Percentiles rank a stretch among this genome's conserved stretches.
Conservation (phyloP, 2,797 vertebrate genomes). For the Acanthopagrus latus region DNA sequence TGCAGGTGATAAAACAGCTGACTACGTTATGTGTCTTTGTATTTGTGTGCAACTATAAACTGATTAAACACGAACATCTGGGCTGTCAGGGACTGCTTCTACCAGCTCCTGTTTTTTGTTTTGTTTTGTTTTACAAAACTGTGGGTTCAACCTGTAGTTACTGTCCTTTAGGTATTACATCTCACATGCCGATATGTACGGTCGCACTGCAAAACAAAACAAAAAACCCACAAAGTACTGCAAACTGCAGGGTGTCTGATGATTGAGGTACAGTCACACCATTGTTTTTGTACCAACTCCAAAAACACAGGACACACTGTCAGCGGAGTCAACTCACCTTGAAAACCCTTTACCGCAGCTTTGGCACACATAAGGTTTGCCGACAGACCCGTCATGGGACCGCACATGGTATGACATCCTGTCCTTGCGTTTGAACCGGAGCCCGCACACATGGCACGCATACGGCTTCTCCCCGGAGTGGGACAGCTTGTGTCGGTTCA, state of each 20-base stretch:
- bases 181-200: not conserved
- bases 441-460: constrained; percentile 95
- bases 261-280: no score
- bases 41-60: not conserved
- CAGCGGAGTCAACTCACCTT: constrained; percentile 87
- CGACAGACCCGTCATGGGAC: constrained; percentile 98
- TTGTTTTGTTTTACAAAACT: not conserved
- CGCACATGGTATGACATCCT: constrained; percentile 99
- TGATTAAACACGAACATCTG: not conserved
- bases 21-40: not conserved
- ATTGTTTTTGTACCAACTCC: not conserved
- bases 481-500: constrained; percentile 98
- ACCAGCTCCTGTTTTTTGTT: not conserved
- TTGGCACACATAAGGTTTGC: constrained; percentile 99
- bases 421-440: constrained; percentile 98
- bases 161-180: not conserved
- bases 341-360: constrained; percentile 99
- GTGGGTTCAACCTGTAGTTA: not conserved
- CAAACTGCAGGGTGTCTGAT: not conserved
- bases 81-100: not conserved
- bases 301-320: not conserved
- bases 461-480: constrained; percentile 99
- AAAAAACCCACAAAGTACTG: not conserved
- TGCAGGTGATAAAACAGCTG: not conserved
- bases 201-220: no score